A percentile compares a stretch with the other conserved stretches of the same genome.
These are phyloP conservation scores for Phaethon lepturus DNA, from an alignment of 2,113 vertebrate genomes.

Conservation along the genomic window DNA sequence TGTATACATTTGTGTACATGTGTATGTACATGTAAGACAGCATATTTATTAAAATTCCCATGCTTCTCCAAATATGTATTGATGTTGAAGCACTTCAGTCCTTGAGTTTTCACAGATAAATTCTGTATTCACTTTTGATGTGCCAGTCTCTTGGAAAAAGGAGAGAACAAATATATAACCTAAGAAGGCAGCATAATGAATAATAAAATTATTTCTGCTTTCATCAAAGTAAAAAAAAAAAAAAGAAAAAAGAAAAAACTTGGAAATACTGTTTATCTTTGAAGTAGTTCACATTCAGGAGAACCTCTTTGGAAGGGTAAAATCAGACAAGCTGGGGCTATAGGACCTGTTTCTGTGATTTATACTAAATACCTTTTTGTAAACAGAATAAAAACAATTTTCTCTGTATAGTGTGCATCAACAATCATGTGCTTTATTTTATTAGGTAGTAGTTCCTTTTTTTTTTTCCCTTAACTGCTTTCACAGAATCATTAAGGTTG, in stretches of 20 bases:
- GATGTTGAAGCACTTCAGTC: background rate
- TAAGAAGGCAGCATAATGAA: background rate
- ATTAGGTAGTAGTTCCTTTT: background rate
- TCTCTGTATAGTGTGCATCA: background rate
- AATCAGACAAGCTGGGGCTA: background rate
- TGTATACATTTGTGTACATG: background rate
- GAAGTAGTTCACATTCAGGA: background rate
- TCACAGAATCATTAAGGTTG: too few relatives aligned
- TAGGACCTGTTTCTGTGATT: background rate
- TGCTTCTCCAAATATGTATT: background rate
- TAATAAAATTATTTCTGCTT: background rate
- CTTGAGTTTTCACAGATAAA: background rate
- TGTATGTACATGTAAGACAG: background rate
- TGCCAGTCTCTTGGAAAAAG: background rate
- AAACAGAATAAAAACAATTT: background rate
- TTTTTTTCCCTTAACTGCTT: too few relatives aligned
- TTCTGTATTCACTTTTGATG: background rate
- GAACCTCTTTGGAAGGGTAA: background rate
- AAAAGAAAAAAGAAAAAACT: background rate
- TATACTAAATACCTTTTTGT: background rate
- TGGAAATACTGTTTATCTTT: background rate
- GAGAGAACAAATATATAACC: background rate
- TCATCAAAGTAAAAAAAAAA: background rate
- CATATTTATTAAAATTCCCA: background rate
- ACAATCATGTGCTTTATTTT: background rate